phyloP scores from a whole-genome alignment of 2,888 invertebrate genomes.

The Corbicula japonica region DNA sequence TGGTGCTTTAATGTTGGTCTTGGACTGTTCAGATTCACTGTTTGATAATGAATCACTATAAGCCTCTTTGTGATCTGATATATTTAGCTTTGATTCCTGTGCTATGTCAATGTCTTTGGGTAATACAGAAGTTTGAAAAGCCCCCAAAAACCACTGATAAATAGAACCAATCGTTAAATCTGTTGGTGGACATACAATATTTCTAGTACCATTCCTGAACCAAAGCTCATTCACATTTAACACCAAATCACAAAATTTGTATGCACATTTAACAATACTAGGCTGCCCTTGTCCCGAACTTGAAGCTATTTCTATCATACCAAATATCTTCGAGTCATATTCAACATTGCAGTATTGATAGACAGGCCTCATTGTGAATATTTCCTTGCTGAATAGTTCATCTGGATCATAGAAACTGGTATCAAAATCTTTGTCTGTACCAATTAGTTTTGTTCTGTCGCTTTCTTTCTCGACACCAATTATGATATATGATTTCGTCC shows the following conservation, averaged over 20 bases:
- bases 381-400: conserved; percentile 12
- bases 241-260: conserved; percentile 3
- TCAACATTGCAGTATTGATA: conserved; percentile 26
- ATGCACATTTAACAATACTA: conserved; percentile 39
- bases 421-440: conserved; percentile 35
- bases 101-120: too few species aligned
- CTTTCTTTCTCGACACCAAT: conserved; percentile 40
- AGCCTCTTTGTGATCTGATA: too few species aligned
- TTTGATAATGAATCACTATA: too few species aligned
- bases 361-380: conserved; percentile 46
- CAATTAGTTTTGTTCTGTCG: conserved; percentile 24
- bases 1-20: too few species aligned
- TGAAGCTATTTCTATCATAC: conserved; percentile 44
- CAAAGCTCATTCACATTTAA: conserved; percentile 51
- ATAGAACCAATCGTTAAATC: conserved; percentile 39
- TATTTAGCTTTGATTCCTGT: too few species aligned
- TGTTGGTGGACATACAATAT: conserved; percentile 28
- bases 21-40: too few species aligned
- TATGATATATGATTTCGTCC: conserved; percentile 48
- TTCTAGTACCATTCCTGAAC: conserved; percentile 37
- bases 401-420: conserved; percentile 23
- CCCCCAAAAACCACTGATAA: conserved; percentile 50
- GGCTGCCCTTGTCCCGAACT: conserved; percentile 49
- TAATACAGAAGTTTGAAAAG: too few species aligned
- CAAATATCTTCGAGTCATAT: conserved; percentile 35